These are phyloP conservation scores for Sinotaia quadrata DNA, from an alignment of 2,888 invertebrate species.

Conservation along the genomic window DNA sequence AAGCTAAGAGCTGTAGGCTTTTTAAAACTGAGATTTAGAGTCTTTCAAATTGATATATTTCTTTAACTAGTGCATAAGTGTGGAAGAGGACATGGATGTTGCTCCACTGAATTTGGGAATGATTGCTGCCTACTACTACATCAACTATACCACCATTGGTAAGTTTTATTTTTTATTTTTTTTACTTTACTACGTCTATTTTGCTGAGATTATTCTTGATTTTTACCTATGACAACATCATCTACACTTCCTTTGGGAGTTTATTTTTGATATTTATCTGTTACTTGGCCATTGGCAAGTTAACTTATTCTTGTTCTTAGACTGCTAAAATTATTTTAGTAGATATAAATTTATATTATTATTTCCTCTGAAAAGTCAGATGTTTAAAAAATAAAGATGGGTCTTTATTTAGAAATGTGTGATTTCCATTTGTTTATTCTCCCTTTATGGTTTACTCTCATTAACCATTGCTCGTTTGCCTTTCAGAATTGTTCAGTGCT, in stretches of 20 bases:
- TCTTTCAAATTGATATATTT: not conserved
- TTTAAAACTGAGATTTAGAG: too few relatives aligned
- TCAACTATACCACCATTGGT: constrained; percentile 99
- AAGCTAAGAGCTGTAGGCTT: too few relatives aligned
- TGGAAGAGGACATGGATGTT: constrained; percentile 98
- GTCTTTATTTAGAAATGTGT: too few relatives aligned
- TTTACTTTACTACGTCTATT: not conserved
- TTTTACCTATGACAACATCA: not conserved
- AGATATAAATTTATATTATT: too few relatives aligned
- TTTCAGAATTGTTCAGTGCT: constrained; percentile 93
- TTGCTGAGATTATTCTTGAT: not conserved
- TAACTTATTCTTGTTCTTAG: too few relatives aligned
- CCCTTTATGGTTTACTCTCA: too few relatives aligned
- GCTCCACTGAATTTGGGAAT: constrained; percentile 97
- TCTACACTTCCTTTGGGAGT: not conserved
- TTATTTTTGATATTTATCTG: not conserved
- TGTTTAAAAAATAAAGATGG: too few relatives aligned
- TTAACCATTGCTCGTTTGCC: too few relatives aligned
- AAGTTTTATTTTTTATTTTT: constrained; percentile 43
- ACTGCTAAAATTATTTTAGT: too few relatives aligned
- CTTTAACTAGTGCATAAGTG: constrained; percentile 83
- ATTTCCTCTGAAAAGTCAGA: too few relatives aligned
- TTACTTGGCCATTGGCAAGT: too few relatives aligned
- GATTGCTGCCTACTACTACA: constrained; percentile 99
- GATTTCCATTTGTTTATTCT: too few relatives aligned